Evolutionary conservation across 1,140 invertebrate genomes (phyloP).

Genomic region (Bacillus rossius): DNA sequence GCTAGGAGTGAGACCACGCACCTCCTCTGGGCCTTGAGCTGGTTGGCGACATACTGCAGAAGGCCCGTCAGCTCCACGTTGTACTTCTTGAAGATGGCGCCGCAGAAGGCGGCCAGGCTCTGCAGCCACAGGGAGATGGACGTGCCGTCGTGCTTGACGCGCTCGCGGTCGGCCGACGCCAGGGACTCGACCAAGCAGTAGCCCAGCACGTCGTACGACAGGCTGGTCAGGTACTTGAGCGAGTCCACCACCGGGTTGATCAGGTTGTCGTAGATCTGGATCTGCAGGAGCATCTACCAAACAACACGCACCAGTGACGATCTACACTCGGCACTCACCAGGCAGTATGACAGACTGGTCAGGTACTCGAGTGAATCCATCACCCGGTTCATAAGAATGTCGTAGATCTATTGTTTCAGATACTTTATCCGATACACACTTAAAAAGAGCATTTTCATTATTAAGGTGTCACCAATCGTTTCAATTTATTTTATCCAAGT

Average conservation of each 20-base stretch:
- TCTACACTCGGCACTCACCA: too few relatives aligned
- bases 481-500: not conserved
- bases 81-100: conserved; percentile 96
- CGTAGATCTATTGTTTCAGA: too few relatives aligned
- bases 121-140: conserved; percentile 93
- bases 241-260: conserved; percentile 96
- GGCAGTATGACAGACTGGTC: conserved; percentile 93
- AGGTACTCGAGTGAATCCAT: conserved; percentile 98
- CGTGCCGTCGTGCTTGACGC: conserved; percentile 86
- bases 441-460: too few relatives aligned
- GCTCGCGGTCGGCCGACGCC: conserved; percentile 63
- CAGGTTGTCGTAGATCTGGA: conserved; percentile 97
- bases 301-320: conserved; percentile 7
- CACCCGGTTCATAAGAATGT: conserved; percentile 94
- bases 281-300: conserved; percentile 71
- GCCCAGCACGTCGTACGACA: conserved; percentile 95
- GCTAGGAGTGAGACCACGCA: too few relatives aligned
- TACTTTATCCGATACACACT: too few relatives aligned
- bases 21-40: conserved; percentile 94
- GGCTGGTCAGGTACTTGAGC: conserved; percentile 90
- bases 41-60: conserved; percentile 95
- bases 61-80: conserved; percentile 92
- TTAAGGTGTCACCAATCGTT: not conserved
- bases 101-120: conserved; percentile 90
- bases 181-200: conserved; percentile 95